Evolutionary conservation across 1,140 invertebrate species (phyloP).

Genomic region (Nephila pilipes): DNA sequence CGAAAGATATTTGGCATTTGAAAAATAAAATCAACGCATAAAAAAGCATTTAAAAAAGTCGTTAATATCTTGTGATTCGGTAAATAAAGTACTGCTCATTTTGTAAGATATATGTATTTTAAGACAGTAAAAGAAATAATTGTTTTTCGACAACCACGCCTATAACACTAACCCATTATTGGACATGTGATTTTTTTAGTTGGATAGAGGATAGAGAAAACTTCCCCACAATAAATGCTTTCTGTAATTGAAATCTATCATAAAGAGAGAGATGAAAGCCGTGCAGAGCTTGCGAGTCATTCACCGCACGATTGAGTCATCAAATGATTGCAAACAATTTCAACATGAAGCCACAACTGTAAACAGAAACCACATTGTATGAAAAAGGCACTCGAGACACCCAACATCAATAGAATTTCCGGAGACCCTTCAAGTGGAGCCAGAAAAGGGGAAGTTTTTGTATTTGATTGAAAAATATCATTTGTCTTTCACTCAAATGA

Average conservation of each 20-base stretch:
- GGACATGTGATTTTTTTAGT: background rate
- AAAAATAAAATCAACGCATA: too few relatives aligned
- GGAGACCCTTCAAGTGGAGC: background rate
- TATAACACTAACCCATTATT: background rate
- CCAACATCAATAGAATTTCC: background rate
- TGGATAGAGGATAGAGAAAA: background rate
- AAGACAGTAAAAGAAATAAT: too few relatives aligned
- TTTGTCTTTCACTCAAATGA: conserved; percentile 24
- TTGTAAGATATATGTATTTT: too few relatives aligned
- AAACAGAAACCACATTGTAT: conserved; percentile 26
- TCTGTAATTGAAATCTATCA: conserved; percentile 6
- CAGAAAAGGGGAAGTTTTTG: background rate
- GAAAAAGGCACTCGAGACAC: background rate
- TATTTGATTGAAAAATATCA: conserved; percentile 36
- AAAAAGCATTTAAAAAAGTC: too few relatives aligned
- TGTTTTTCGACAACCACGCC: background rate
- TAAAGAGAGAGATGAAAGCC: background rate
- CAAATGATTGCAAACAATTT: conserved; percentile 28
- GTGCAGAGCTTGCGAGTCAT: conserved; percentile 13
- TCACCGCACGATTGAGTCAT: conserved; percentile 30
- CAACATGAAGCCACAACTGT: conserved; percentile 18
- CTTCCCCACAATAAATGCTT: background rate
- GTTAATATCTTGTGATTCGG: too few relatives aligned
- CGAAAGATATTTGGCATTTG: too few relatives aligned
- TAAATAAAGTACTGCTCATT: too few relatives aligned